Evolutionary conservation across 2,888 invertebrate species (phyloP).

Genomic region (Allacma fusca): DNA sequence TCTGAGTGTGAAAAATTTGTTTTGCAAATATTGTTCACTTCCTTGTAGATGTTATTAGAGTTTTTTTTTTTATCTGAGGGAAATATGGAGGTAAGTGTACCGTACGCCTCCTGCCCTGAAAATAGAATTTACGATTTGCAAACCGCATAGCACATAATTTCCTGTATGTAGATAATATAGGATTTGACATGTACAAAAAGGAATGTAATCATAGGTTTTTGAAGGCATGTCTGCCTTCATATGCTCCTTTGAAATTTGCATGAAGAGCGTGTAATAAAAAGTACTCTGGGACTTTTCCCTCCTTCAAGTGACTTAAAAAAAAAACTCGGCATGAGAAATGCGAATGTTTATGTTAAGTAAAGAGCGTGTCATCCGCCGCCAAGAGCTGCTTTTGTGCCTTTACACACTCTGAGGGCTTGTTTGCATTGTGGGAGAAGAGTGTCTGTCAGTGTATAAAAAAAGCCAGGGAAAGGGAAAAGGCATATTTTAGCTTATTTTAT

Average conservation of each 20-base stretch:
- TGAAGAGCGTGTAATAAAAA: constrained; percentile 8
- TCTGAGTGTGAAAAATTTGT: constrained; percentile 1
- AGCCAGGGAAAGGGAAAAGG: neutral
- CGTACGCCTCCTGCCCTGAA: too few species aligned
- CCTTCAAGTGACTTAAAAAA: neutral
- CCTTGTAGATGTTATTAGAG: neutral
- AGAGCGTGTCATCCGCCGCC: neutral
- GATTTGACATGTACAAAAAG: neutral
- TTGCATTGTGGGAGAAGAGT: neutral
- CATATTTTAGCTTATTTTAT: constrained; percentile 3
- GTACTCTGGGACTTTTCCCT: neutral
- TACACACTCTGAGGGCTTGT: neutral
- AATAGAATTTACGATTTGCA: too few species aligned
- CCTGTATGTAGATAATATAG: too few species aligned
- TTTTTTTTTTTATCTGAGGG: neutral
- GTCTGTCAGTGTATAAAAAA: neutral
- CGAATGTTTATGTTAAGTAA: constrained; percentile 2
- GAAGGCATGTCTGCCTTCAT: too few species aligned
- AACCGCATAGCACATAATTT: too few species aligned
- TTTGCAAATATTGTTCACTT: neutral
- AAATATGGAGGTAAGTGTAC: neutral
- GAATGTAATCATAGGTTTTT: neutral
- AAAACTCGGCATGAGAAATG: neutral
- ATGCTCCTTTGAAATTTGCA: neutral
- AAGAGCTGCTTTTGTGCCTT: neutral